These are phyloP conservation scores for Aphis craccivora DNA, from an alignment of 1,140 invertebrate genomes.

Conservation along the genomic window DNA sequence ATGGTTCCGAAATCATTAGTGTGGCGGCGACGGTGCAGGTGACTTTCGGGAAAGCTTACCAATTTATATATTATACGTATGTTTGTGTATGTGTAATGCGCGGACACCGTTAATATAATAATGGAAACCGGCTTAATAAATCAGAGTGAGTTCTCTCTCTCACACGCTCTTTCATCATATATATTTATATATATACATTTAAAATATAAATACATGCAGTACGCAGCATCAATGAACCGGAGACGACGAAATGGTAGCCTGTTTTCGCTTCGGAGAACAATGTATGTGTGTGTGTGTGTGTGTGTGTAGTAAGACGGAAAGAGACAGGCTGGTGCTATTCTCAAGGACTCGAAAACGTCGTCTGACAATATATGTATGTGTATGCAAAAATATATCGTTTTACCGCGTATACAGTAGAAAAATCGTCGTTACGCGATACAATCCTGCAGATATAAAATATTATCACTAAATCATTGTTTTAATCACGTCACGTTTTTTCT, in stretches of 20 bases:
- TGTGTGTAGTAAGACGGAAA: neutral
- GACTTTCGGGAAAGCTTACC: conserved; percentile 37
- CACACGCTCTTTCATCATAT: neutral
- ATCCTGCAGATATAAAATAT: conserved; percentile 24
- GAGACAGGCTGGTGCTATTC: neutral
- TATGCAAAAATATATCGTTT: conserved; percentile 46
- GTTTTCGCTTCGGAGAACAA: conserved; percentile 28
- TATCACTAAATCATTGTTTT: neutral
- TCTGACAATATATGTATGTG: neutral
- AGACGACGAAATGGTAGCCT: conserved; percentile 22
- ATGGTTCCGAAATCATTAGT: conserved; percentile 42
- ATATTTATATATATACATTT: neutral
- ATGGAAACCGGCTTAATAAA: conserved; percentile 35
- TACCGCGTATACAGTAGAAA: conserved; percentile 1
- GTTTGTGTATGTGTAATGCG: neutral
- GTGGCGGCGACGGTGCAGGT: neutral
- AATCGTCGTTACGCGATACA: neutral
- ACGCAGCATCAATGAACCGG: conserved; percentile 5
- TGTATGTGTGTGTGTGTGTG: neutral
- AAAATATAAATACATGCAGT: neutral
- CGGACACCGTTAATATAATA: conserved; percentile 32
- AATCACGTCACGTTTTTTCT: conserved; percentile 15
- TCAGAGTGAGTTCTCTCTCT: neutral
- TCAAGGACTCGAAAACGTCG: conserved; percentile 46
- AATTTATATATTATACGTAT: neutral